Percentiles rank a stretch among this genome's conserved stretches.
phyloP scores from a whole-genome alignment of 2,888 invertebrate species.

The Cylindroiulus punctatus region DNA sequence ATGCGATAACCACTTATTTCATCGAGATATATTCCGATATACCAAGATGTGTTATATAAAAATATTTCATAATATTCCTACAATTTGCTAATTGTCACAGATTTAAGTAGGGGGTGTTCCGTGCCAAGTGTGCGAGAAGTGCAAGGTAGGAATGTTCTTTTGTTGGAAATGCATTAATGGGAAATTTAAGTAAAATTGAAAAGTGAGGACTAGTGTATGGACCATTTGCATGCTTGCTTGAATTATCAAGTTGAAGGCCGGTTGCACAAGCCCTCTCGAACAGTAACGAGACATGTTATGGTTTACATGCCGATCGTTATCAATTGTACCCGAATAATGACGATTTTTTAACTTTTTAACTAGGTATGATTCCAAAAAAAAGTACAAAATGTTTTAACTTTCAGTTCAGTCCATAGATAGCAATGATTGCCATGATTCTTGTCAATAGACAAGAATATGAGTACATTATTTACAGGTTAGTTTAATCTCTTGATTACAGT shows the following conservation, averaged over 20 bases:
- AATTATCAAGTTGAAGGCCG: not conserved
- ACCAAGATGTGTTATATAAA: conserved; percentile 29
- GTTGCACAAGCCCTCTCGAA: not conserved
- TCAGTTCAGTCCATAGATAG: no score
- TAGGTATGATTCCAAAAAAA: no score
- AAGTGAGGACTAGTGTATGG: not conserved
- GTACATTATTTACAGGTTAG: not conserved
- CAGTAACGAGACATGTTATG: no score
- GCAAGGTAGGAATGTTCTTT: conserved; percentile 38
- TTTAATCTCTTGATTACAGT: not conserved
- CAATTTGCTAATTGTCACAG: conserved; percentile 31
- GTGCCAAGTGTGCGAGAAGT: conserved; percentile 11
- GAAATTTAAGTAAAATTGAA: not conserved
- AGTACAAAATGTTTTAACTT: no score
- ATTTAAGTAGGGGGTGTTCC: conserved; percentile 1
- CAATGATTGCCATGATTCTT: no score
- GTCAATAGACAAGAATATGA: no score
- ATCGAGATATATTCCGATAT: conserved; percentile 13
- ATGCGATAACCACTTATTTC: conserved; percentile 9
- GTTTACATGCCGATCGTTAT: no score
- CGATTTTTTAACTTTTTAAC: no score
- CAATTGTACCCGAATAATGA: no score
- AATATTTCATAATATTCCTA: conserved; percentile 12
- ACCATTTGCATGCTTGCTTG: not conserved
- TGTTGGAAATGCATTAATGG: conserved; percentile 9